Percentiles rank a stretch among this genome's conserved stretches.
These are phyloP conservation scores for Thamnophis sirtalis DNA, from an alignment of 2,113 vertebrate genomes.

Conservation along the genomic window DNA sequence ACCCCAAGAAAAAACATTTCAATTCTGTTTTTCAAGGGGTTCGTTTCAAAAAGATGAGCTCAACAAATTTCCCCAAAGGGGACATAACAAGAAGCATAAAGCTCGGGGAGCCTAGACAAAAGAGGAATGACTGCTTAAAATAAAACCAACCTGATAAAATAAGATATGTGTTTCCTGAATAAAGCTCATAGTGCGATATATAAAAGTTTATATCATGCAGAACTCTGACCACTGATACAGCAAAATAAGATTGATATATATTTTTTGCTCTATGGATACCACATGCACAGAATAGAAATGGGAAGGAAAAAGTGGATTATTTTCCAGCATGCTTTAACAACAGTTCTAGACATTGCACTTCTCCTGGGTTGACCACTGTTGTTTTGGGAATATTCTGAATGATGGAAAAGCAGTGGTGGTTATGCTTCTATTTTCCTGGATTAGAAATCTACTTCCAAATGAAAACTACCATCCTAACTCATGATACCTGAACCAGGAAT, in stretches of 20 bases:
- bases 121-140: neutral
- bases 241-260: neutral
- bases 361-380: neutral
- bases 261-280: neutral
- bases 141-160: neutral
- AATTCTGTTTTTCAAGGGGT: constrained; percentile 2
- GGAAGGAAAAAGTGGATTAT: neutral
- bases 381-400: neutral
- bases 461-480: neutral
- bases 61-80: neutral
- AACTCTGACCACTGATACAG: neutral
- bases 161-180: neutral
- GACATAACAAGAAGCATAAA: neutral
- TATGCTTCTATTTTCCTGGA: neutral
- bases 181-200: neutral
- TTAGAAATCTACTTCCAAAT: neutral
- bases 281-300: neutral
- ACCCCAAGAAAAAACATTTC: neutral
- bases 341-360: neutral
- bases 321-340: neutral
- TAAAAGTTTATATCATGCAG: neutral
- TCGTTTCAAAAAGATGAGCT: neutral
- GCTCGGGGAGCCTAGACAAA: neutral
- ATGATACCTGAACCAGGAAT: neutral
- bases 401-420: neutral